Evolutionary conservation across 1,140 invertebrate genomes (phyloP).

Genomic region (Andrena cerasifolii): DNA sequence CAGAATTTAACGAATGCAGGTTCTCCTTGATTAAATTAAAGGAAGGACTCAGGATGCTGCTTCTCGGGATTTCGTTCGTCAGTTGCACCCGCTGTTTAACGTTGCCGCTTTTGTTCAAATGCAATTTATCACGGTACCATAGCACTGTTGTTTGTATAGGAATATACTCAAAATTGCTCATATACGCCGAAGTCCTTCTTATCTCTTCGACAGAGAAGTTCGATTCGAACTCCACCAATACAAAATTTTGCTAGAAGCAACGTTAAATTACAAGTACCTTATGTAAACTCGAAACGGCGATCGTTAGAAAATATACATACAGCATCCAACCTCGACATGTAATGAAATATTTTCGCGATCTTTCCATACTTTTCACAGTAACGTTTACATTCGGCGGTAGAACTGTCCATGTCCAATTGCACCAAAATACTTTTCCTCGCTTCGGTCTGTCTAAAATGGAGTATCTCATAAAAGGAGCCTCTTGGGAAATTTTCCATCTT

Average conservation of each 20-base stretch:
- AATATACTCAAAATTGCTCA: conserved; percentile 82
- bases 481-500: no score
- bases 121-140: conserved; percentile 83
- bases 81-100: no score
- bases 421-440: conserved; percentile 42
- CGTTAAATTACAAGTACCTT: conserved; percentile 26
- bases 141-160: conserved; percentile 86
- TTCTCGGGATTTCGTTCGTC: neutral
- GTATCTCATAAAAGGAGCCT: neutral
- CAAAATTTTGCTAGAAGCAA: conserved; percentile 84
- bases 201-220: conserved; percentile 78
- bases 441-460: conserved; percentile 2
- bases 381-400: conserved; percentile 84
- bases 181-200: conserved; percentile 78
- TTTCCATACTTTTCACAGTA: conserved; percentile 85
- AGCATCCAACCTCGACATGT: conserved; percentile 80
- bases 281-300: conserved; percentile 8
- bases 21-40: neutral
- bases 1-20: conserved; percentile 43
- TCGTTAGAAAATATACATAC: conserved; percentile 62
- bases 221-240: conserved; percentile 86
- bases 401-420: conserved; percentile 82
- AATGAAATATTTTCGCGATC: conserved; percentile 85
- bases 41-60: neutral
- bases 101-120: conserved; percentile 65